Conservation (phyloP, 2,113 vertebrate species). For the Podilymbus podiceps region DNA sequence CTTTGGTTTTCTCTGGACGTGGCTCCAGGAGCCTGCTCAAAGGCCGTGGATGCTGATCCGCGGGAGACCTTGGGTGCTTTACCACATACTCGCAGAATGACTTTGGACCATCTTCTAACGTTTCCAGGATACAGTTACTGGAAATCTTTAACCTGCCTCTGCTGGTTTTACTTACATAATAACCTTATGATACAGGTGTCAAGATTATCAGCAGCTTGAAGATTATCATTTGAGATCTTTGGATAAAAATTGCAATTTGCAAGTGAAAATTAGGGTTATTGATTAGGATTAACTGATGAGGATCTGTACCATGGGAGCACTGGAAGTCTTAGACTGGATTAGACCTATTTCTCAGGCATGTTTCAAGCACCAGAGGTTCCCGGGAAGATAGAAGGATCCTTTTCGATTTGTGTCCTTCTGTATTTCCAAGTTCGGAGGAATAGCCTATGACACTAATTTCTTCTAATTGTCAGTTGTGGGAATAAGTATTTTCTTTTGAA, state of each 20-base stretch:
- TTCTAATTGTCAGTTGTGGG: background rate
- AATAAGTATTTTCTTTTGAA: background rate
- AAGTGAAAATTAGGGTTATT: background rate
- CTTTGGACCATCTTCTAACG: background rate
- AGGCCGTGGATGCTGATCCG: background rate
- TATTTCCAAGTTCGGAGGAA: background rate
- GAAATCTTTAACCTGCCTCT: background rate
- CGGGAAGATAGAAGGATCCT: background rate
- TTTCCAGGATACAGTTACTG: background rate
- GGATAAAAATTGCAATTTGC: background rate
- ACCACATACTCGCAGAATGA: background rate
- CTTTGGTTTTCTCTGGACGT: background rate
- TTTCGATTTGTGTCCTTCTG: background rate
- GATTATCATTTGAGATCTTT: accelerated
- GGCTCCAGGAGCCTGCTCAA: background rate
- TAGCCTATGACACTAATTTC: background rate
- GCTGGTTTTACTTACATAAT: background rate
- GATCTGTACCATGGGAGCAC: background rate
- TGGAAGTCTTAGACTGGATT: background rate
- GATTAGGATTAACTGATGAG: background rate
- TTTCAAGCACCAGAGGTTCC: background rate
- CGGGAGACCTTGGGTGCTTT: background rate
- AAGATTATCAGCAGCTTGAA: background rate
- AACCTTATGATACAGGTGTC: background rate
- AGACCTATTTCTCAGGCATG: background rate